Conservation (phyloP, 2,113 vertebrate species). For the Hyperopisus bebe region DNA sequence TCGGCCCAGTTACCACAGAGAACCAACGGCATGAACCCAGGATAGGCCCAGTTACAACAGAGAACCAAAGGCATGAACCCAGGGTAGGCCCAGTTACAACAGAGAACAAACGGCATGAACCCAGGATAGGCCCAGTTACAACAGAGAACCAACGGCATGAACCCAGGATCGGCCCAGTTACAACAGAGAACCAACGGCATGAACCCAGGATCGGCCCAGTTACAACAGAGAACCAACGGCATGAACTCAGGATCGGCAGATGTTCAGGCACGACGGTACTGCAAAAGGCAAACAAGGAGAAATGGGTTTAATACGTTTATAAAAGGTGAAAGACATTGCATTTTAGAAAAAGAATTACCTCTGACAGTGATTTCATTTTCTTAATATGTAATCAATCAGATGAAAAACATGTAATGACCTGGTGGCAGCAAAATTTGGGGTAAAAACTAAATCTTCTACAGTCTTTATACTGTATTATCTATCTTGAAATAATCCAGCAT, state of each 20-base stretch:
- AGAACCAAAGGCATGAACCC: neutral
- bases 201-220: neutral
- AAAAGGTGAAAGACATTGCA: neutral
- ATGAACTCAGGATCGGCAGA: neutral
- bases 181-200: neutral
- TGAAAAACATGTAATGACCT: neutral
- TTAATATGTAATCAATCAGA: neutral
- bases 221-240: neutral
- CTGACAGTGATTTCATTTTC: neutral
- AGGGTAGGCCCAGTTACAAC: neutral
- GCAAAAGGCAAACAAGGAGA: neutral
- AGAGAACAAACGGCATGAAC: neutral
- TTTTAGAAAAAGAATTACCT: neutral
- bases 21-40: neutral
- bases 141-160: neutral
- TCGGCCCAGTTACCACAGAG: neutral
- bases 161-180: neutral
- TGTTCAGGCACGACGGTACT: neutral
- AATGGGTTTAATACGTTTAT: neutral
- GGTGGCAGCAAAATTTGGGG: neutral
- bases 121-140: neutral
- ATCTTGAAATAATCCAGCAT: neutral
- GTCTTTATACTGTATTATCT: neutral
- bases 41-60: neutral
- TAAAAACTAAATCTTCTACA: neutral